A percentile compares a stretch with the other conserved stretches of the same genome.
Conservation (phyloP, 2,797 vertebrate species). For the Gymnoscopelus braueri region DNA sequence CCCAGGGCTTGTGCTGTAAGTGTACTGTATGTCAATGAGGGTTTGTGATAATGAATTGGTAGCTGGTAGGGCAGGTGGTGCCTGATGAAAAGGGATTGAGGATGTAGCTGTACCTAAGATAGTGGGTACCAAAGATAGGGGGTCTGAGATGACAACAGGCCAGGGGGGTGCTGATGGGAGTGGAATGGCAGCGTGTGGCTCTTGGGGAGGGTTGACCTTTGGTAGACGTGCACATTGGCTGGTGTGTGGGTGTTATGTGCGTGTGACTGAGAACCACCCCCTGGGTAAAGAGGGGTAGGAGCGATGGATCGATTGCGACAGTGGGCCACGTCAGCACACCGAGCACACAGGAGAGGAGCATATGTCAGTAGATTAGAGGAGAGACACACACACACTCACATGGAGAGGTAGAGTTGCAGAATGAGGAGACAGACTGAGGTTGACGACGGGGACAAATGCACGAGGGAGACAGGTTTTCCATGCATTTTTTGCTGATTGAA, state of each 20-base stretch:
- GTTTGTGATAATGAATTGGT: background rate
- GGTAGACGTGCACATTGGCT: conserved; percentile 29
- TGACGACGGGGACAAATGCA: background rate
- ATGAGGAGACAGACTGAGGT: conserved; percentile 6
- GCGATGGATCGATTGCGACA: conserved; percentile 64
- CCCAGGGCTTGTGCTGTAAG: too few relatives aligned
- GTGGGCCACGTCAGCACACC: conserved; percentile 59
- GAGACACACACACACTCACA: background rate
- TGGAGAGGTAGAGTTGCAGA: background rate
- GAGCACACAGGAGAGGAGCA: conserved; percentile 1
- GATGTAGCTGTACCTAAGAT: conserved; percentile 21
- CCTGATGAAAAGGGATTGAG: conserved; percentile 8
- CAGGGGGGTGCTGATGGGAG: conserved; percentile 32
- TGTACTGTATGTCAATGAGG: too few relatives aligned
- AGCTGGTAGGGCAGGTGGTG: conserved; percentile 11
- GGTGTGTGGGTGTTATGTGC: conserved; percentile 4
- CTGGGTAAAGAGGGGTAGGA: conserved; percentile 33
- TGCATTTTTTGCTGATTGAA: too few relatives aligned
- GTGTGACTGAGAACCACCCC: background rate
- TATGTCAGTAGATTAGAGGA: conserved; percentile 29
- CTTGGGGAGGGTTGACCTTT: conserved; percentile 57
- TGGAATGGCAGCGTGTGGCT: conserved; percentile 30
- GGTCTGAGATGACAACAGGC: background rate
- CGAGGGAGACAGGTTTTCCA: too few relatives aligned
- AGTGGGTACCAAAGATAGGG: background rate